Base-by-base conservation (phyloP, 1,140 invertebrate genomes). In the Drosophila jambulina region DNA sequence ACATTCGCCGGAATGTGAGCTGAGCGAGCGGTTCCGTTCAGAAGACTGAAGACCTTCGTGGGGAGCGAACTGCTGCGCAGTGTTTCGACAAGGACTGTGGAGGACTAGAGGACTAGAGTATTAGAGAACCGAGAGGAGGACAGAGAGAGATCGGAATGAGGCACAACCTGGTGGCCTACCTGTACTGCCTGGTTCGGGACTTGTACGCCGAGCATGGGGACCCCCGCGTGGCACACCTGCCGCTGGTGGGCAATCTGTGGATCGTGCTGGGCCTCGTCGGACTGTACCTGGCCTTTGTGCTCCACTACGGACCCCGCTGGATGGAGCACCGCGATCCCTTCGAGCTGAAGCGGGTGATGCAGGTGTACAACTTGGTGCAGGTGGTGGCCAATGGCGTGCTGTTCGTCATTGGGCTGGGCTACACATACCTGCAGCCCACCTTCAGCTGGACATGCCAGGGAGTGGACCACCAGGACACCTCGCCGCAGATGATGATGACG, bases 291-390 rank as follows among this genome's bases (percentile, higher is more conserved):
- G 93, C 95, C 61, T 94, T 96, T 63, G 91, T 93, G 21, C 61
- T 90, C 8, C 72, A 91, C 45, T 91, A 91, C 7, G 97, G 97
- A 2, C 96, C 96, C 3, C 94, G 94, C 63, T 93, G 95, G 48
- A 98, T 98, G 97, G 94, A 95, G 80, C 94, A 96, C 77, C 93
- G 96, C 23, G 94, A 95, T 82, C 95, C 97, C 0, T 96, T 96
- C 64, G 93, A 97, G 49, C 93, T 98, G 0, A 95, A 95, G 59
- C 93, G 93, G 43, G 70, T 95, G 4, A 94, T 98, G 91, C 95
- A 97, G 59, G 90, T 94, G 12, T 98, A 98, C 92, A 98, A 98
- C 92, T 83, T 95, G 2, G 93, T 95, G 23, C 96, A 97, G 94
- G 95, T 97, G 27, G 49, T 96, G 62, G 95, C 96, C 70, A 72